Percentiles rank a stretch among this genome's conserved stretches.
These are phyloP conservation scores for Ochropleura plecta DNA, from an alignment of 2,888 invertebrate genomes.

Conservation along the genomic window DNA sequence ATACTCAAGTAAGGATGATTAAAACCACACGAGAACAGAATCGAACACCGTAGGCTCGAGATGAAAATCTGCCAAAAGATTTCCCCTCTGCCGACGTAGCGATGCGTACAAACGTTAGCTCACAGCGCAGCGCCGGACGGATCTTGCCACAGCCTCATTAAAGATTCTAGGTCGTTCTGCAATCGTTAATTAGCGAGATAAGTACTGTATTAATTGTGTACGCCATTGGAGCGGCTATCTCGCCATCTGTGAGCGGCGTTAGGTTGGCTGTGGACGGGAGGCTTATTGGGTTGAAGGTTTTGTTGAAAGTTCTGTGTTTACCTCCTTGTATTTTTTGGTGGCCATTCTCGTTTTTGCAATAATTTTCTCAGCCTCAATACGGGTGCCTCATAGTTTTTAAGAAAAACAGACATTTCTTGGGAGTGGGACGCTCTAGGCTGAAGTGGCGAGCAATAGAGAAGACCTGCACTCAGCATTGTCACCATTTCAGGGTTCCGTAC, in stretches of 20 bases:
- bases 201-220: constrained; percentile 89
- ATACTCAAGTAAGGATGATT: not conserved
- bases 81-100: constrained; percentile 46
- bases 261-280: constrained; percentile 42
- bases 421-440: not conserved
- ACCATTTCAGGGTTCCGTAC: no score
- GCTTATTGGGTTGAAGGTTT: constrained; percentile 23
- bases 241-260: constrained; percentile 74
- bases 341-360: not conserved
- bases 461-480: not conserved
- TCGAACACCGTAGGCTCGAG: not conserved
- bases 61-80: constrained; percentile 47
- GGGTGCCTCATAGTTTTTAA: not conserved
- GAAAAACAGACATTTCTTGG: not conserved
- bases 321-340: not conserved
- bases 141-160: constrained; percentile 89
- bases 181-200: constrained; percentile 90
- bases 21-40: not conserved
- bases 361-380: not conserved
- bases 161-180: constrained; percentile 89
- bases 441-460: not conserved
- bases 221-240: constrained; percentile 86
- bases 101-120: constrained; percentile 64
- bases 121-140: constrained; percentile 74
- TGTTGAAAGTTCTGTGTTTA: not conserved